Evolutionary conservation across 2,113 vertebrate species (phyloP), one percentile per base, ranked within the genome.

Genomic region (Xiphophorus maculatus): DNA sequence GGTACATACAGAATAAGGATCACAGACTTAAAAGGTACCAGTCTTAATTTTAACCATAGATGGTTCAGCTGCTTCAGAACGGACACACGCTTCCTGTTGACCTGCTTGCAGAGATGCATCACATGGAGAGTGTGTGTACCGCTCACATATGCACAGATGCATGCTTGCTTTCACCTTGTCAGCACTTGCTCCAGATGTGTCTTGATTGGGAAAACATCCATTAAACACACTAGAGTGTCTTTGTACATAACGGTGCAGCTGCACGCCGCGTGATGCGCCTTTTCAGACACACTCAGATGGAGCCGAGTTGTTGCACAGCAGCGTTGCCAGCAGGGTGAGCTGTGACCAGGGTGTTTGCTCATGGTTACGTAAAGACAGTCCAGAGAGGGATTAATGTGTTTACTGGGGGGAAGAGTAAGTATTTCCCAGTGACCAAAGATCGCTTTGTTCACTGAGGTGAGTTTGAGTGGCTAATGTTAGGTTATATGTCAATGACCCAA

Each of bases 121-220:
- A 70, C 83, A 76, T 60, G 71, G 65, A 67, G 65, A 73, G 40
- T 69, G 28, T 29, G 2, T 66, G 63, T 74, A 48, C 5, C 33
- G 6, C 22, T 35, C 48, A 58, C 60, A 29, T 63, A 69, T 51
- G 44, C 72, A 62, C 65, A 40, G 10, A 69, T 33, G 66, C 48
- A 51, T 54, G 51, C 33, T 54, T 30, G 61, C 70, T 79, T 86
- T 77, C 79, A 75, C 72, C 77, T 74, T 73, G 87, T 91, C 88
- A 91, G 88, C 77, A 80, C 74, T 84, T 80, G 58, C 60, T 67
- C 79, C 82, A 89, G 84, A 89, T 88, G 86, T 25, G n/a, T 81
- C 77, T 84, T 77, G 75, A 84, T 80, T 72, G 80, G 32, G 76
- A 67, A 77, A 87, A 76, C 81, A 74, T 83, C 87, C 86, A 92